These are phyloP conservation scores for Alectura lathami DNA, from an alignment of 2,113 vertebrate species.

Conservation along the genomic window DNA sequence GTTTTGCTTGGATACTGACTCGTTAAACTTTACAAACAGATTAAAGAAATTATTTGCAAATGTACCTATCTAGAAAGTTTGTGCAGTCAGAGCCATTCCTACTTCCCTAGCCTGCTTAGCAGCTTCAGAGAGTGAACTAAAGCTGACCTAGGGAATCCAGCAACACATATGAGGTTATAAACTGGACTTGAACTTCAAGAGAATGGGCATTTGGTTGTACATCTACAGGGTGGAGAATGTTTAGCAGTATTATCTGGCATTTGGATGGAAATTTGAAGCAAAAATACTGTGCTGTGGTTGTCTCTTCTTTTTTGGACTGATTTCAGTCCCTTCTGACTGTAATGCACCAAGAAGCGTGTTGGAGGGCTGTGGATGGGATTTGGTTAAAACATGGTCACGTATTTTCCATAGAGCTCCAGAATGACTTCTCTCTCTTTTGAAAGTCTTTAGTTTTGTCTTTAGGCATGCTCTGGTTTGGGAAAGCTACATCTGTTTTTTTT, in stretches of 20 bases:
- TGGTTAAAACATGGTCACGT: not conserved
- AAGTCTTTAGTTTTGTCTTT: not conserved
- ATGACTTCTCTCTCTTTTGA: not conserved
- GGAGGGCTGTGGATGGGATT: not conserved
- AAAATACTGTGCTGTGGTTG: not conserved
- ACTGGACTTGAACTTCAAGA: not conserved
- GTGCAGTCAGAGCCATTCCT: not conserved
- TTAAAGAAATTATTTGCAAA: not conserved
- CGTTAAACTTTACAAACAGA: not conserved
- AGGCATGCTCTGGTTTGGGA: not conserved
- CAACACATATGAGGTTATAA: not conserved
- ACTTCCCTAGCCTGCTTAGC: not conserved
- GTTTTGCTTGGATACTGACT: not conserved
- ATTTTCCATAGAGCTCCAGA: not conserved
- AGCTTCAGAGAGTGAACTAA: not conserved
- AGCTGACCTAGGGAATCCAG: not conserved
- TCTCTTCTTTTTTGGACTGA: not conserved
- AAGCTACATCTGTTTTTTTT: not conserved
- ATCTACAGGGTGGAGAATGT: not conserved
- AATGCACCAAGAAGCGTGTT: not conserved
- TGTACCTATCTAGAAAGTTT: not conserved
- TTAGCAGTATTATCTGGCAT: not conserved
- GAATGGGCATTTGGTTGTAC: not conserved
- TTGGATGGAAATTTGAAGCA: not conserved
- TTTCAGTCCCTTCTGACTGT: not conserved